phyloP scores from a whole-genome alignment of 2,113 vertebrate genomes.

The Malurus alboscapulatus region DNA sequence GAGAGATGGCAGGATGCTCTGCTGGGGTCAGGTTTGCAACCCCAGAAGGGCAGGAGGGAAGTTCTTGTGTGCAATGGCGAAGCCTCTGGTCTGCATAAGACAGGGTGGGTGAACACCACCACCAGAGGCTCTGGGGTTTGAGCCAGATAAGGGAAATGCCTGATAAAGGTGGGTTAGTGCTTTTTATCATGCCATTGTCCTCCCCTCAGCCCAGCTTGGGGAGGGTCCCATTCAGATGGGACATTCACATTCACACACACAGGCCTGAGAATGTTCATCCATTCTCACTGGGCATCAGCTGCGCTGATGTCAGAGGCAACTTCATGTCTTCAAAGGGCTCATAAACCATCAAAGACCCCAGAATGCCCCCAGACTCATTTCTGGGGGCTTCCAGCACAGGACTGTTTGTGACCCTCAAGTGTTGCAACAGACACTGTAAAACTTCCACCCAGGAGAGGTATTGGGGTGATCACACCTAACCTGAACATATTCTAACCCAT shows the following conservation, averaged over 20 bases:
- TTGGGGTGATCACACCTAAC: neutral
- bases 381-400: neutral
- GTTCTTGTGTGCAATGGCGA: accelerated
- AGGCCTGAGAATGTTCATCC: no score
- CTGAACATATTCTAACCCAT: neutral
- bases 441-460: no score
- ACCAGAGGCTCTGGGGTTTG: neutral
- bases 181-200: neutral
- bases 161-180: neutral
- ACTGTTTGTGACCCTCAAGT: neutral
- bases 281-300: neutral
- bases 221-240: no score
- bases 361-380: neutral
- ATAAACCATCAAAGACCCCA: neutral
- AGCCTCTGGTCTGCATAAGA: neutral
- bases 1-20: neutral
- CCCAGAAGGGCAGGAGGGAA: neutral
- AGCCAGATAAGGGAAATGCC: neutral
- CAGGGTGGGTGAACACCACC: neutral
- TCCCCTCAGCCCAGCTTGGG: neutral
- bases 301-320: accelerated
- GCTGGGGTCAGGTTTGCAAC: neutral
- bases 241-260: neutral
- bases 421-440: neutral
- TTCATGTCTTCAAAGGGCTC: neutral